Percentiles rank a stretch among this genome's conserved stretches.
These are phyloP conservation scores for Pocillopora damicornis DNA, from an alignment of 64 coral and sea anemone genomes.

Conservation along the genomic window DNA sequence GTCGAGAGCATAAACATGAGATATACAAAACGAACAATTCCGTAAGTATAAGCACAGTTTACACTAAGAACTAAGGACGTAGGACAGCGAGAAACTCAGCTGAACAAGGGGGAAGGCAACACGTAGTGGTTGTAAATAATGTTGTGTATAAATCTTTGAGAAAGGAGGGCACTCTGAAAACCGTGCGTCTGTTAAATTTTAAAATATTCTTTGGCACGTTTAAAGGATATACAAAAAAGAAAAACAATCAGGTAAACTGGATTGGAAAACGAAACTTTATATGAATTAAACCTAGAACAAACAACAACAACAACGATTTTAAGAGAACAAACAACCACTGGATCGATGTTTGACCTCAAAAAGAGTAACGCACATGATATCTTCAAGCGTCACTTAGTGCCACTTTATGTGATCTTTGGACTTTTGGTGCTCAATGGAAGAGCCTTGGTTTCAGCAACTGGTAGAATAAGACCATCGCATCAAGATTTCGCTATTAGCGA, in stretches of 20 bases:
- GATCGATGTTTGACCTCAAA: background rate
- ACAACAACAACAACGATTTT: background rate
- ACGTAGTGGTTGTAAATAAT: too few relatives aligned
- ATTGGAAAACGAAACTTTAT: background rate
- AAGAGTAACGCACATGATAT: background rate
- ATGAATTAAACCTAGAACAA: background rate
- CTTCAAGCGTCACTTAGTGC: background rate
- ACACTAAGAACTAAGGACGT: too few relatives aligned
- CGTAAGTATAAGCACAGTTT: background rate
- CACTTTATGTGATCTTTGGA: background rate
- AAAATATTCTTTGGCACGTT: too few relatives aligned
- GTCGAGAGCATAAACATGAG: background rate
- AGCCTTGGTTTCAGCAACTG: background rate
- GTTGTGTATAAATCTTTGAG: too few relatives aligned
- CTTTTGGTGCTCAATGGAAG: background rate
- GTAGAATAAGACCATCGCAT: background rate
- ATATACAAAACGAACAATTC: background rate
- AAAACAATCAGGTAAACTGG: background rate
- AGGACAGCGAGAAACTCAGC: too few relatives aligned
- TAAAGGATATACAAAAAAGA: background rate
- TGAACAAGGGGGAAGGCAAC: too few relatives aligned
- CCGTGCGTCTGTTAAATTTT: too few relatives aligned
- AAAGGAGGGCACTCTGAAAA: too few relatives aligned
- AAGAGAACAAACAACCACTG: too few relatives aligned
- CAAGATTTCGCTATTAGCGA: slow-evolving; percentile 31